These are phyloP conservation scores for Odocoileus virginianus DNA, from an alignment of 2,113 vertebrate species.

Conservation along the genomic window DNA sequence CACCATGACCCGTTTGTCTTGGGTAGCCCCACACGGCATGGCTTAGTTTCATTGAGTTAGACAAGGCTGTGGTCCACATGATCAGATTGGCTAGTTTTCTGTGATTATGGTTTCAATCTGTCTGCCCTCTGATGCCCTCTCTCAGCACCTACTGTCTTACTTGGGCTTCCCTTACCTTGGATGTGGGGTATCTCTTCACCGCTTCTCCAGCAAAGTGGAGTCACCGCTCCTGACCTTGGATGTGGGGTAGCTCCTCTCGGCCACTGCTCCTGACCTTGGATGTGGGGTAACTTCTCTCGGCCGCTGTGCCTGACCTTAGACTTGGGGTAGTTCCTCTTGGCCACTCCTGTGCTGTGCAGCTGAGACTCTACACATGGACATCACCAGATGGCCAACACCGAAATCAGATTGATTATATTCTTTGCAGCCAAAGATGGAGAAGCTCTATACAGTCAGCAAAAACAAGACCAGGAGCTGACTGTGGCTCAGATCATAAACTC, in stretches of 20 bases:
- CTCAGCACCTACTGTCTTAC: not conserved
- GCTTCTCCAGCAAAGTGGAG: not conserved
- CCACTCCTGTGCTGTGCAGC: accelerated
- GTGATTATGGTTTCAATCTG: not conserved
- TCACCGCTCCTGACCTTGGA: accelerated
- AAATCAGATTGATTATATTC: not conserved
- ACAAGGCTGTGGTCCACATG: not conserved
- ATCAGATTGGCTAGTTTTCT: not conserved
- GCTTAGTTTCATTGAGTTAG: not conserved
- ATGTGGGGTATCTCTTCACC: not conserved
- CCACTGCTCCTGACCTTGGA: not conserved
- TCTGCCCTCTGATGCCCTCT: not conserved
- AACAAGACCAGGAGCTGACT: not conserved
- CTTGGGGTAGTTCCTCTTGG: not conserved
- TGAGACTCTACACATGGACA: not conserved
- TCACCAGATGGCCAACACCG: not conserved
- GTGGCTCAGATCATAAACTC: not conserved
- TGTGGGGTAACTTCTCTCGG: accelerated
- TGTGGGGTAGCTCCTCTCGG: not conserved
- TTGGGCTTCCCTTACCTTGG: not conserved
- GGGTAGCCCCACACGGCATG: not conserved
- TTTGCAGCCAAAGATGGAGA: not conserved
- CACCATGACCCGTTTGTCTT: accelerated
- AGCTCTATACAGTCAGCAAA: not conserved
- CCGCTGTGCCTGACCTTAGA: not conserved